A percentile compares a stretch with the other conserved stretches of the same genome.
Evolutionary conservation across 1,140 invertebrate species (phyloP).

Genomic region (Drosophila miranda): DNA sequence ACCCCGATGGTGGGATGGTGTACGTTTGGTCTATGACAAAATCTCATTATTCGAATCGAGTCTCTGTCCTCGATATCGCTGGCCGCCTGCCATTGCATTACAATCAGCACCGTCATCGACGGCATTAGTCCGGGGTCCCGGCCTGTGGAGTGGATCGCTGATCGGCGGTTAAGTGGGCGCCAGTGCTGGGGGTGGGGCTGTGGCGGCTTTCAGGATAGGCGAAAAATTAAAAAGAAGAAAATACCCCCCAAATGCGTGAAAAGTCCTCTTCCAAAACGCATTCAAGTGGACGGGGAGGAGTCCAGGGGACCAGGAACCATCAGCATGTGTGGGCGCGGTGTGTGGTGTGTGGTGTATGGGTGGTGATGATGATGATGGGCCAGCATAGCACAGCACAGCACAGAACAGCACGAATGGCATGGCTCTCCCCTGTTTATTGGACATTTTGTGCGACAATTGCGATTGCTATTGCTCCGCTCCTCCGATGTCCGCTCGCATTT

Average conservation of each 20-base stretch:
- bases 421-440: constrained; percentile 58
- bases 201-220: constrained; percentile 17
- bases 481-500: constrained; percentile 47
- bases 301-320: background rate
- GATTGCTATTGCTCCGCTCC: constrained; percentile 4
- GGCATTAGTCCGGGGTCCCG: constrained; percentile 21
- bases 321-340: background rate
- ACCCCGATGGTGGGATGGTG: background rate
- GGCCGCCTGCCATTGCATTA: constrained; percentile 16
- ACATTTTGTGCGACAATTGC: constrained; percentile 66
- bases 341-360: background rate
- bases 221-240: constrained; percentile 35
- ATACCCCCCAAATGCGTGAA: constrained; percentile 16
- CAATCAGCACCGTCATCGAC: constrained; percentile 45
- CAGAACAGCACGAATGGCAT: background rate
- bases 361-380: background rate
- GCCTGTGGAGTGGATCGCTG: constrained; percentile 47
- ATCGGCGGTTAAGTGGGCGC: constrained; percentile 31
- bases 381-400: no score
- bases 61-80: constrained; percentile 12
- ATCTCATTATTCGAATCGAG: constrained; percentile 52
- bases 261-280: background rate
- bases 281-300: background rate
- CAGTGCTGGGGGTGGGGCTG: background rate
- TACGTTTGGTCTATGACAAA: constrained; percentile 32